Evolutionary conservation across 2,797 vertebrate species (phyloP).

Genomic region (Mormyrops boulengeri): DNA sequence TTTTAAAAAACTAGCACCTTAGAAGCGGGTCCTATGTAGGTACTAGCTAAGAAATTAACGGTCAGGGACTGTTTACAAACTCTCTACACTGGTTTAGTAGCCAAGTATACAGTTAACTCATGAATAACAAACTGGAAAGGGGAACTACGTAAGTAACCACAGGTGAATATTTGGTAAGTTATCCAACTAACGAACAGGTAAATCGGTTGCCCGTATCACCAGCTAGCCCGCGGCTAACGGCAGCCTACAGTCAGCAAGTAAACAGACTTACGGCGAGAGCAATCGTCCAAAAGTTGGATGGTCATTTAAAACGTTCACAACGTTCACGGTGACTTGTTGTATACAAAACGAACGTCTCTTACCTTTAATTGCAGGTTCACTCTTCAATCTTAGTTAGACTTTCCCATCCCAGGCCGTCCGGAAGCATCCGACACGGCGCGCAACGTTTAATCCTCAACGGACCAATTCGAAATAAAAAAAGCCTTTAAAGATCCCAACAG

Average conservation of each 20-base stretch:
- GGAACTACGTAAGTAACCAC: neutral
- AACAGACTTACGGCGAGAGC: neutral
- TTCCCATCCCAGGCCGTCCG: slow-evolving; percentile 67
- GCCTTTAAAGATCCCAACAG: slow-evolving; percentile 52
- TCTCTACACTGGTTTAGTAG: neutral
- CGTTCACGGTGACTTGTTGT: neutral
- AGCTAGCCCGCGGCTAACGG: neutral
- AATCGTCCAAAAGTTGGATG: neutral
- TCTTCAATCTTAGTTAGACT: slow-evolving; percentile 57
- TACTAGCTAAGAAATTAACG: neutral
- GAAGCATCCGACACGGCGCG: slow-evolving; percentile 62
- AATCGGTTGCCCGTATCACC: neutral
- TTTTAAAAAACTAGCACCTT: neutral
- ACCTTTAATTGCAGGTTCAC: slow-evolving; percentile 52
- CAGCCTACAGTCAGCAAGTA: neutral
- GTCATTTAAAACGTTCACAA: neutral
- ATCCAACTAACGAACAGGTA: neutral
- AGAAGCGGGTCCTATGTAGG: neutral
- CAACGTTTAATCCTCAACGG: slow-evolving; percentile 46
- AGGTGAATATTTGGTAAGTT: neutral
- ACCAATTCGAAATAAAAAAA: slow-evolving; percentile 45
- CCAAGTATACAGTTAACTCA: neutral
- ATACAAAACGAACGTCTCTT: slow-evolving; percentile 33
- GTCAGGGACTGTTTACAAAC: neutral
- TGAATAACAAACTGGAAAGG: neutral